Percentiles rank a stretch among this genome's conserved stretches.
phyloP scores from a whole-genome alignment of 2,797 vertebrate species.

The Botia almorhae region DNA sequence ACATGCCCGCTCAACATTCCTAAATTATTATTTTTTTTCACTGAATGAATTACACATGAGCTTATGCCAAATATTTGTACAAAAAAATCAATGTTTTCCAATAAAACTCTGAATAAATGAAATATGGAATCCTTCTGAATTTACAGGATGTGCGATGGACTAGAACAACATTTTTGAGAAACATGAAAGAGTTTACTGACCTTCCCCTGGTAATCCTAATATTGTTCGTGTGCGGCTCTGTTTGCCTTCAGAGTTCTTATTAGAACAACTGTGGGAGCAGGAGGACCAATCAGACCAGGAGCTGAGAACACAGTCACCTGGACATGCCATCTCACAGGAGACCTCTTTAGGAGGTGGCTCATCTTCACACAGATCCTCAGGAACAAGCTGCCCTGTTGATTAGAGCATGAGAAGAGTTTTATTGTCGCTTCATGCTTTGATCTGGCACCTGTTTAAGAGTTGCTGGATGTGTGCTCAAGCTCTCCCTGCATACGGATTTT shows the following conservation, averaged over 20 bases:
- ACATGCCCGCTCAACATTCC: background rate
- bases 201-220: constrained; percentile 88
- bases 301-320: constrained; percentile 84
- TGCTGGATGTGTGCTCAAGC: too few species aligned
- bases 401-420: background rate
- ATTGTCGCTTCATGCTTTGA: too few species aligned
- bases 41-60: background rate
- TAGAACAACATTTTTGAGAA: background rate
- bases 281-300: constrained; percentile 77
- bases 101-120: background rate
- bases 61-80: background rate
- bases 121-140: background rate
- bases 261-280: constrained; percentile 90
- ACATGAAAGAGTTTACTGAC: constrained; percentile 69
- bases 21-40: background rate
- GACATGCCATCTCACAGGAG: constrained; percentile 85
- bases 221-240: constrained; percentile 88
- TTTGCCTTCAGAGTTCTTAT: constrained; percentile 84
- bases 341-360: constrained; percentile 70
- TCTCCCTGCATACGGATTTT: too few species aligned
- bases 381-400: constrained; percentile 80
- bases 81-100: background rate
- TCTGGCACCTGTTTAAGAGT: too few species aligned
- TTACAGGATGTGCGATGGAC: background rate
- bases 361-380: constrained; percentile 76